Evolutionary conservation across 1,140 invertebrate species (phyloP), one percentile per base, ranked within the genome.

Genomic region (Lepidurus arcticus): DNA sequence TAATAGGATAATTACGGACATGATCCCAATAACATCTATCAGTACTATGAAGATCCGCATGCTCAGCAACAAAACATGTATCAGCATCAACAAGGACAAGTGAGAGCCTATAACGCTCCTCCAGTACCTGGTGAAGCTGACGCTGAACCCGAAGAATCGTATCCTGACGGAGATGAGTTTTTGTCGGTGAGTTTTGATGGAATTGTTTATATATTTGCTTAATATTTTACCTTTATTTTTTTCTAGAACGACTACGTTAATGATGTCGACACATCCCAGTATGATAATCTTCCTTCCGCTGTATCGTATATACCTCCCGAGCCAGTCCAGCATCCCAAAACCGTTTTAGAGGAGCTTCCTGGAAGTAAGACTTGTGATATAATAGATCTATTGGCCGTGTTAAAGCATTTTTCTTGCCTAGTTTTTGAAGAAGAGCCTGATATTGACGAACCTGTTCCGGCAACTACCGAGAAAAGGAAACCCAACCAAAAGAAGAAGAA

Each of bases 401-500:
- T 79, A 8, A n/a, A 8, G 73, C 47, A 24, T 42, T 76, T 76
- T 44, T 79, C 73, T 76, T 81, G 73, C 21, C 3, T 44, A 44
- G 79, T 80, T 76, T 53, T 79, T 78, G 78, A 44, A 74, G 7
- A 74, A 13, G 76, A 78, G 16, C 74, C 78, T 7, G 74, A 24
- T 42, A 73, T 73, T 44, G 73, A 78, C 44, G 73, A 78, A 10
- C 24, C 79, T 47, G 81, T 79, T 73, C 77, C 44, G 76, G 80
- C 80, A 65, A 75, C 80, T 80, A 82, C 77, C 78, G 78, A 79
- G 73, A 77, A 53, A 79, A 79, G 76, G 80, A 76, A 75, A 80
- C 80, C 44, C 34, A 83, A 80, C 44, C 84, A 85, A 65, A 87
- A 85, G 81, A 85, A 84, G 80, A 84, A 81, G 79, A 82, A 81